Evolutionary conservation across 2,888 invertebrate genomes (phyloP), one percentile per base, ranked within the genome.

Genomic region (Dorcus parallelipipedus): DNA sequence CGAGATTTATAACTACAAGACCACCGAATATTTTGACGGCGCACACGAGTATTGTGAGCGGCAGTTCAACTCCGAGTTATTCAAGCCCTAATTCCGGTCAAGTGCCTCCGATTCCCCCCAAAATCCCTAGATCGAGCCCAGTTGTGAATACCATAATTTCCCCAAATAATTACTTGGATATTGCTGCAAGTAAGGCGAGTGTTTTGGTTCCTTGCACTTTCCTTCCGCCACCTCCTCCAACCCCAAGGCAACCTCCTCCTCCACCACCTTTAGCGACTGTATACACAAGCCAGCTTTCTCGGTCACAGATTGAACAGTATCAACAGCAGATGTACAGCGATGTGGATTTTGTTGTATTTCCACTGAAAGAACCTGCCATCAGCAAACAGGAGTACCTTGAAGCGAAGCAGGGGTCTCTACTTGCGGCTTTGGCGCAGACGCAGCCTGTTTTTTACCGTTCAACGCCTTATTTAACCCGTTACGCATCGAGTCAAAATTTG

Each of bases 311-410:
- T 61, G 91, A 93, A 63, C 89, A 92, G 71, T 95, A 93, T 71
- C 91, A 93, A 69, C 92, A 93, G 71, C 94, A 94, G 73, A 82
- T 95, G 56, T 93, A 92, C 70, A 94, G 94, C 60, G 94, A 95
- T 72, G 92, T 93, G 3, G 94, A 95, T 77, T 95, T 93, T 72
- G 94, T 95, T 6, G 92, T 94, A 75, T 95, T 93, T 72, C 94
- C 94, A 0, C 77, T 93, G 61, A 93, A 93, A 78, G 94, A 95
- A 77, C 93, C 94, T 8, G 88, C 91, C 0, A 85, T 94, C 48
- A 93, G 93, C 64, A 92, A 93, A 73, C 94, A 94, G 76, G 94
- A 95, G 74, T 95, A 95, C 78, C 83, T 93, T 66, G 94, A 95
- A 71, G 91, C 93, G 52, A 94, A 94, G 75, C 85, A 92, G 70